Percentiles rank a stretch among this genome's conserved stretches.
These are phyloP conservation scores for Drosophila simulans DNA, from an alignment of 1,140 invertebrate genomes.

Conservation along the genomic window DNA sequence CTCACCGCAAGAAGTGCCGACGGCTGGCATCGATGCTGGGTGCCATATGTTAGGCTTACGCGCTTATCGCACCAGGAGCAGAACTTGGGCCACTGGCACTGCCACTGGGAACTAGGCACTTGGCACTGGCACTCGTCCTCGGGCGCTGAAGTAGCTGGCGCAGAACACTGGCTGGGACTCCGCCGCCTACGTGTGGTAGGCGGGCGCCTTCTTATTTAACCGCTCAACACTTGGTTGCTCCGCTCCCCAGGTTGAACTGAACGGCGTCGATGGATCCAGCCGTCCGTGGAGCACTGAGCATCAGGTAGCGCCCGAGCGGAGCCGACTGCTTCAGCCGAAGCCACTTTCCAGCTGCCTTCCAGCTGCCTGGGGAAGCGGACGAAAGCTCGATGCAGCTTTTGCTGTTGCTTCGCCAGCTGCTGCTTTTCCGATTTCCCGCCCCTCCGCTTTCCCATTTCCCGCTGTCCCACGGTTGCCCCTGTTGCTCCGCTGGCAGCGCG, in stretches of 20 bases:
- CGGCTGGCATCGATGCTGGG: conserved; percentile 59
- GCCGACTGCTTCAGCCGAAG: background rate
- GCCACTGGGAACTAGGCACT: too few relatives aligned
- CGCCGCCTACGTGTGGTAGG: conserved; percentile 71
- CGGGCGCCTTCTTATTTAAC: conserved; percentile 82
- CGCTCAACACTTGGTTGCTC: conserved; percentile 74
- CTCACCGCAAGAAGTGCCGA: conserved; percentile 53
- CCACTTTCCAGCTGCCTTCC: conserved; percentile 53
- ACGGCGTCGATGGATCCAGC: background rate
- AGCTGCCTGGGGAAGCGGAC: conserved; percentile 59
- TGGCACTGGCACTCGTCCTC: conserved; percentile 44
- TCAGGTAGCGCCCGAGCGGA: conserved; percentile 26
- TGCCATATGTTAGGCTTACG: conserved; percentile 72
- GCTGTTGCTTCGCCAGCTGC: conserved; percentile 58
- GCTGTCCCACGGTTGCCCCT: conserved; percentile 16
- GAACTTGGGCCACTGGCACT: background rate
- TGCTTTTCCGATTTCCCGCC: conserved; percentile 1
- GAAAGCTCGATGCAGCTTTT: conserved; percentile 58
- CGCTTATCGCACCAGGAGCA: conserved; percentile 47
- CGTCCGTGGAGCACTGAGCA: conserved; percentile 29
- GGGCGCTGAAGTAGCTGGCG: conserved; percentile 68
- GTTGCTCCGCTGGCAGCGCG: conserved; percentile 49
- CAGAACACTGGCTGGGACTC: conserved; percentile 74
- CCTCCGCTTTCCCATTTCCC: background rate
- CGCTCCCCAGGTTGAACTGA: conserved; percentile 84